Conservation (phyloP, 2,888 invertebrate genomes). For the Brenthis hecate region DNA sequence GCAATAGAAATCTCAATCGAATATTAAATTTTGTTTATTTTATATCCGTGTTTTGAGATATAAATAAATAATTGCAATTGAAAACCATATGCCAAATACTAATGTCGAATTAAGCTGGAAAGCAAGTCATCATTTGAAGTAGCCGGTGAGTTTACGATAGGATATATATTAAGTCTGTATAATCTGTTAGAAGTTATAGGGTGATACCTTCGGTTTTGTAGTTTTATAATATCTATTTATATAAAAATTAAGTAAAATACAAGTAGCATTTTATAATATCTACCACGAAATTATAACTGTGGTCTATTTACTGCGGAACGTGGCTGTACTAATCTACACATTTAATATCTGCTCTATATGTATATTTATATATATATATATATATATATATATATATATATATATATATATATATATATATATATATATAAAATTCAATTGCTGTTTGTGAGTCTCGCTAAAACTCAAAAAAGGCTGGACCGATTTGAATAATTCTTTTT, state of each 20-base stretch:
- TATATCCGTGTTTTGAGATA: neutral
- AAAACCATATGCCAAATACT: constrained; percentile 18
- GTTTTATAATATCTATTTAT: constrained; percentile 21
- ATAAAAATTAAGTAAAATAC: constrained; percentile 8
- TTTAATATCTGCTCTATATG: no score
- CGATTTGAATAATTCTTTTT: no score
- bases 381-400: no score
- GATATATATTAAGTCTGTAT: no score
- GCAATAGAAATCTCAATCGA: constrained; percentile 23
- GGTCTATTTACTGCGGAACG: no score
- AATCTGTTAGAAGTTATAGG: constrained; percentile 12
- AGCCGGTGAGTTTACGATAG: constrained; percentile 5
- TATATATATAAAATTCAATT: no score
- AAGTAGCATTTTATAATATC: constrained; percentile 7
- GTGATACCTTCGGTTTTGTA: constrained; percentile 21
- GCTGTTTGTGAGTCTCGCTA: no score
- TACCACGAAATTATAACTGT: no score
- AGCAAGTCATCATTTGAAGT: constrained; percentile 15
- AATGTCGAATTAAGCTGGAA: constrained; percentile 15
- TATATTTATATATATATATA: no score
- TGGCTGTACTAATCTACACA: no score
- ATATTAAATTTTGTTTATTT: constrained; percentile 1
- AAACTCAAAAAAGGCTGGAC: no score
- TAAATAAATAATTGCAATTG: constrained; percentile 1
- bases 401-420: no score